Percentiles rank a stretch among this genome's conserved stretches.
Conservation (phyloP, 2,888 invertebrate genomes). For the Hedya salicella region DNA sequence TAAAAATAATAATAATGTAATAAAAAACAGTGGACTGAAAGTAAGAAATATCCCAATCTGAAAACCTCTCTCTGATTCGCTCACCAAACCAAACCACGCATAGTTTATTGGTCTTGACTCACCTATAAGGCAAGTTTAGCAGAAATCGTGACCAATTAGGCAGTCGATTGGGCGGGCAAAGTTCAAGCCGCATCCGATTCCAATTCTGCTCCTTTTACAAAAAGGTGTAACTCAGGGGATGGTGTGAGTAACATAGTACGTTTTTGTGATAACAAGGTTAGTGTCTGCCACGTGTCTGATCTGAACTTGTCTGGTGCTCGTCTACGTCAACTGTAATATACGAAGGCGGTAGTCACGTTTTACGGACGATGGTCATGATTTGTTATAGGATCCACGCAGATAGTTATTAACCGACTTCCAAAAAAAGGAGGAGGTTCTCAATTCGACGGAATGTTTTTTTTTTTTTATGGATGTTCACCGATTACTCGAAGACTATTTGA, state of each 20-base stretch:
- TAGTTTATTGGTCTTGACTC: background rate
- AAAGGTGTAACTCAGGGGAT: background rate
- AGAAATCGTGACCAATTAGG: conserved; percentile 17
- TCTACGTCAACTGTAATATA: conserved; percentile 13
- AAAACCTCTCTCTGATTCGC: background rate
- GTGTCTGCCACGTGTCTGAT: background rate
- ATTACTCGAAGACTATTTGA: too few species aligned
- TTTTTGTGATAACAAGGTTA: background rate
- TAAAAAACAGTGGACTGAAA: too few species aligned
- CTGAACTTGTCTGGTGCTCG: conserved; percentile 5
- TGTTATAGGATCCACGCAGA: too few species aligned
- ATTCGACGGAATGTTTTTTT: too few species aligned
- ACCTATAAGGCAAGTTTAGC: background rate
- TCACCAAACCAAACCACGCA: background rate
- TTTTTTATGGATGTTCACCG: too few species aligned
- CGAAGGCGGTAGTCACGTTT: background rate
- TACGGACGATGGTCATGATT: background rate
- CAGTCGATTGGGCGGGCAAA: background rate
- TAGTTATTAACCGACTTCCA: too few species aligned
- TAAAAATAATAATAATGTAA: too few species aligned
- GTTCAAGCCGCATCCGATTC: background rate
- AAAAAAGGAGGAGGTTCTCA: too few species aligned
- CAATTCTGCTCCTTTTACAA: background rate
- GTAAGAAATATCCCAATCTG: background rate
- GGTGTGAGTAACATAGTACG: background rate